A percentile compares a stretch with the other conserved stretches of the same genome.
Evolutionary conservation across 2,113 vertebrate species (phyloP).

Genomic region (Brachirus orientalis): DNA sequence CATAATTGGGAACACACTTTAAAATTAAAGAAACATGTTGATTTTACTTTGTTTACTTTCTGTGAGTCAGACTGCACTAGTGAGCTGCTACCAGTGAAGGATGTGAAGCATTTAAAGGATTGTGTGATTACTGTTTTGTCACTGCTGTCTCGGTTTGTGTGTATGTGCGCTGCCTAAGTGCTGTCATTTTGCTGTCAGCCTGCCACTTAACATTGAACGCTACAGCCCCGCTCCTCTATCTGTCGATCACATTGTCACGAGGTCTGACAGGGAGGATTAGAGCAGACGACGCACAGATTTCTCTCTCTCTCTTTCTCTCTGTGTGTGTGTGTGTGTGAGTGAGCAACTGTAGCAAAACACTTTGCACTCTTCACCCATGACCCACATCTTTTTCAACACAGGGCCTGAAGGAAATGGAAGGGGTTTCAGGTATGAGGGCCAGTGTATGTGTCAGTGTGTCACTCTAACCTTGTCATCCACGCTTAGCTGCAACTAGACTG

Average conservation of each 20-base stretch:
- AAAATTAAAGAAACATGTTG: not conserved
- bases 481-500: constrained; percentile 44
- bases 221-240: constrained; percentile 37
- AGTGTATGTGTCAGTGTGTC: constrained; percentile 60
- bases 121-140: constrained; percentile 57
- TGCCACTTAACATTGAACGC: constrained; percentile 57
- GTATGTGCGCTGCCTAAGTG: constrained; percentile 41
- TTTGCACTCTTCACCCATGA: constrained; percentile 58
- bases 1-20: not conserved
- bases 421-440: constrained; percentile 57
- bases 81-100: not conserved
- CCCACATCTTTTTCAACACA: constrained; percentile 32
- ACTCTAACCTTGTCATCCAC: constrained; percentile 48
- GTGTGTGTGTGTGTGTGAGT: not conserved
- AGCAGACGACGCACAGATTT: constrained; percentile 29
- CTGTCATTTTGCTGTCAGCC: constrained; percentile 66
- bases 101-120: constrained; percentile 21
- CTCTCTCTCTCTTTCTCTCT: too few relatives aligned
- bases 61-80: not conserved
- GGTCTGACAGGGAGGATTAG: constrained; percentile 64
- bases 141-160: constrained; percentile 12
- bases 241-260: constrained; percentile 64
- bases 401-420: constrained; percentile 42
- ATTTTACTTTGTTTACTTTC: not conserved
- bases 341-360: constrained; percentile 19